Evolutionary conservation across 2,797 vertebrate species (phyloP).

Genomic region (Emydoidea blandingii): DNA sequence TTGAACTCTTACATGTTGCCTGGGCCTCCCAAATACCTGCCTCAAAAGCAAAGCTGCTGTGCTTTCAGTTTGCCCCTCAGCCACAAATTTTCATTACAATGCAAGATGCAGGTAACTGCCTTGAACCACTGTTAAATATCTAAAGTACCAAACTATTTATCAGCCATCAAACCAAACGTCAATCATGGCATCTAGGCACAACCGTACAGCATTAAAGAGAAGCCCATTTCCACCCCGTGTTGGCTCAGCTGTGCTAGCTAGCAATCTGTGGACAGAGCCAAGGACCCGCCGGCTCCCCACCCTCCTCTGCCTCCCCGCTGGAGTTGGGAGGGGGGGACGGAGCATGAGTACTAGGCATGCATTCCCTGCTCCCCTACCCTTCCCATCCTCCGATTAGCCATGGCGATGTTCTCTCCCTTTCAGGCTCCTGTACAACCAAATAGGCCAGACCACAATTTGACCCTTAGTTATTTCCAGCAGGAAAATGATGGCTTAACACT

Average conservation of each 20-base stretch:
- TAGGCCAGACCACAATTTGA: not conserved
- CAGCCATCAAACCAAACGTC: not conserved
- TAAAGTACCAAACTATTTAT: not conserved
- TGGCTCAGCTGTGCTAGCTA: not conserved
- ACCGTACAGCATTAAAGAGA: not conserved
- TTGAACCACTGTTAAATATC: slow-evolving; percentile 18
- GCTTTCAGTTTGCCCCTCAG: not conserved
- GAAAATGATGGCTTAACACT: not conserved
- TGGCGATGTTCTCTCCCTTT: not conserved
- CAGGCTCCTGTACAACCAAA: not conserved
- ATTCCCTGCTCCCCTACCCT: not conserved
- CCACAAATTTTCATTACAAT: not conserved
- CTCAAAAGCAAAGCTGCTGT: not conserved
- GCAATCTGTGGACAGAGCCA: not conserved
- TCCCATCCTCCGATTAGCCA: not conserved
- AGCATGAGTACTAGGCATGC: accelerated
- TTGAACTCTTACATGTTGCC: not conserved
- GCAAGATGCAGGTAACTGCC: not conserved
- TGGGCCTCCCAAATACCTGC: not conserved
- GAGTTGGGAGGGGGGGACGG: not conserved
- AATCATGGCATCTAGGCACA: not conserved
- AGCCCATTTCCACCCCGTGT: not conserved
- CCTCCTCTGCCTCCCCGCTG: not conserved
- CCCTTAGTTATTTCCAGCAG: not conserved
- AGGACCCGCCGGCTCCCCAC: not conserved